phyloP scores from a whole-genome alignment of 2,888 invertebrate species.

The Polia nebulosa region DNA sequence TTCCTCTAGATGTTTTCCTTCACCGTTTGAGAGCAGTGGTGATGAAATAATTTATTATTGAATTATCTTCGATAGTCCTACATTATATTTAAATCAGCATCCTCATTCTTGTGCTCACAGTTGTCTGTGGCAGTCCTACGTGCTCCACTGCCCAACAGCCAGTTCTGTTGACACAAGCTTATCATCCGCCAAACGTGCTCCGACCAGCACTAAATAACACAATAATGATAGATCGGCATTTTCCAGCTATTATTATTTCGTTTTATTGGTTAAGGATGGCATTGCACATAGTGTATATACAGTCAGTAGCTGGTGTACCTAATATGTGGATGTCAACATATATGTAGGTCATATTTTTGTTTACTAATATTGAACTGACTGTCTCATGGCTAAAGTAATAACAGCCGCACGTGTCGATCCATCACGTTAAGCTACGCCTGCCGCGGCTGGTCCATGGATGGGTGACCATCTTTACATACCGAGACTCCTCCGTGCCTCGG shows the following conservation, averaged over 20 bases:
- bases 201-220: not conserved
- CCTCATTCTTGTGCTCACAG: not conserved
- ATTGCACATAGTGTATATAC: not conserved
- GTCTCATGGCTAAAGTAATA: too few species aligned
- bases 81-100: not conserved
- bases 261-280: not conserved
- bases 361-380: not conserved
- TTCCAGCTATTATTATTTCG: not conserved
- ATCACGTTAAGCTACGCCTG: too few species aligned
- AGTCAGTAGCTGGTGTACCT: not conserved
- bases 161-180: not conserved
- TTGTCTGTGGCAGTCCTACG: constrained; percentile 4
- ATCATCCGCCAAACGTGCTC: constrained; percentile 13
- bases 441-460: too few species aligned
- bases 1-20: too few species aligned
- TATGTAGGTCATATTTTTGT: not conserved
- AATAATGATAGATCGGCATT: constrained; percentile 3
- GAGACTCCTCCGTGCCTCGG: too few species aligned
- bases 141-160: constrained; percentile 6
- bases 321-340: not conserved
- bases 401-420: too few species aligned
- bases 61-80: not conserved
- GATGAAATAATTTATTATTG: too few species aligned
- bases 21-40: too few species aligned
- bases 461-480: too few species aligned